Percentiles rank a stretch among this genome's conserved stretches.
These are phyloP conservation scores for Colistium nudipinnis DNA, from an alignment of 2,113 vertebrate genomes.

Conservation along the genomic window DNA sequence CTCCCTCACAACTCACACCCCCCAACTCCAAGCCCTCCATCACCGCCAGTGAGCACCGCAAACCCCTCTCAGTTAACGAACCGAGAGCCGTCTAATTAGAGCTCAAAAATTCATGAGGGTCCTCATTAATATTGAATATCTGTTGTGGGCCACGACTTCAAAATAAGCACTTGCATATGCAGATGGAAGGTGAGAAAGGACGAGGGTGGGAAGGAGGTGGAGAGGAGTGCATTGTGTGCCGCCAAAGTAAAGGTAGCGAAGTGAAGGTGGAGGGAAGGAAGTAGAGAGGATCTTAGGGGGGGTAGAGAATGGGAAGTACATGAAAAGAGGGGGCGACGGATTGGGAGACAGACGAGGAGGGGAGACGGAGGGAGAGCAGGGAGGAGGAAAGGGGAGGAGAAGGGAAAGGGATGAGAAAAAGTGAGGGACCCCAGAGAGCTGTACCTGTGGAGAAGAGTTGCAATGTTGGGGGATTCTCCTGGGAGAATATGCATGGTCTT, in stretches of 20 bases:
- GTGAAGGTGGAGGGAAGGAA: conserved; percentile 66
- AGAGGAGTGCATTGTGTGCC: conserved; percentile 37
- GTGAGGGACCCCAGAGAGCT: conserved; percentile 77
- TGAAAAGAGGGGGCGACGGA: conserved; percentile 69
- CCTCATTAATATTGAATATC: conserved; percentile 85
- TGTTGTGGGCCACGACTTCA: conserved; percentile 79
- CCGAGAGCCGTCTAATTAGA: conserved; percentile 81
- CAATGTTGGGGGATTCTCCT: conserved; percentile 76
- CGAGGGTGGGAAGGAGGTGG: conserved; percentile 26
- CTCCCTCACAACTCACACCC: conserved; percentile 43
- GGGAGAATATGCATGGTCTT: conserved; percentile 79
- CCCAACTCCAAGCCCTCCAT: conserved; percentile 50
- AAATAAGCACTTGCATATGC: conserved; percentile 80
- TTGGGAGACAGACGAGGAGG: conserved; percentile 53
- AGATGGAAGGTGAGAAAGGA: conserved; percentile 75
- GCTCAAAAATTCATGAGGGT: conserved; percentile 81
- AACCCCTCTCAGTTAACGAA: conserved; percentile 76
- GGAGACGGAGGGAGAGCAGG: conserved; percentile 57
- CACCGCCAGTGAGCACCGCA: conserved; percentile 61
- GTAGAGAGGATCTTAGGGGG: conserved; percentile 58
- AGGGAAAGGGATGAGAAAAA: conserved; percentile 70
- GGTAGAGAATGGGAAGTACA: conserved; percentile 65
- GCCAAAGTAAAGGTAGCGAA: conserved; percentile 64
- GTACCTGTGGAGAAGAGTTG: conserved; percentile 79
- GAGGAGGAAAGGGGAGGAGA: conserved; percentile 53